phyloP scores from a whole-genome alignment of 2,113 vertebrate species.

The Oostethus manadensis region DNA sequence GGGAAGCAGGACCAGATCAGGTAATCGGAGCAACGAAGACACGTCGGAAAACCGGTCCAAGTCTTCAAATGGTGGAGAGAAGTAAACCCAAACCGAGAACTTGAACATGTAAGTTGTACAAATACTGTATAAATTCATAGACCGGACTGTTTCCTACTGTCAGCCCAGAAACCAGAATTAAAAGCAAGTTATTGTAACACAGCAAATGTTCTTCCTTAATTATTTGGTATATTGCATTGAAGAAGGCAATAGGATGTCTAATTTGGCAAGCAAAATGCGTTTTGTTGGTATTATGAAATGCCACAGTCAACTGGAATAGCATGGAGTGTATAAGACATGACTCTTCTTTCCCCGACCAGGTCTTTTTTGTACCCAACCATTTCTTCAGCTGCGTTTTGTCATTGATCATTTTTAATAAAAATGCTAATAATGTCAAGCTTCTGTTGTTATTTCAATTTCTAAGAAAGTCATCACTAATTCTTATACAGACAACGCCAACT shows the following conservation, averaged over 20 bases:
- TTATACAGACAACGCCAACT: too few species aligned
- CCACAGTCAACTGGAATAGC: background rate
- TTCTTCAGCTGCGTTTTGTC: too few species aligned
- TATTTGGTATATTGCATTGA: background rate
- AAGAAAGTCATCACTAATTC: too few species aligned
- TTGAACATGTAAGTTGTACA: background rate
- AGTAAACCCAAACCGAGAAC: conserved; percentile 19
- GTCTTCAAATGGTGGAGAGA: conserved; percentile 37
- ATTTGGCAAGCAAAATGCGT: background rate
- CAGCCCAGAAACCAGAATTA: background rate
- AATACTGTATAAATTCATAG: background rate
- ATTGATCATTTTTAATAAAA: too few species aligned
- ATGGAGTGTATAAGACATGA: background rate
- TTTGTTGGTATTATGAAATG: background rate
- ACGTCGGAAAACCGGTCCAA: conserved; percentile 21
- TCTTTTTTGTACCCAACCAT: too few species aligned
- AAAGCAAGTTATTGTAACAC: background rate
- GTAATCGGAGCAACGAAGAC: conserved; percentile 18
- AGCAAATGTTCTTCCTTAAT: background rate
- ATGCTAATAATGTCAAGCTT: too few species aligned
- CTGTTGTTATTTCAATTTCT: too few species aligned
- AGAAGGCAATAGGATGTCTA: conserved; percentile 3
- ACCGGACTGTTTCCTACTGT: background rate
- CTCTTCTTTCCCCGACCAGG: too few species aligned
- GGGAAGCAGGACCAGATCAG: conserved; percentile 29